Conservation (phyloP, 2,888 invertebrate species). For the Ommatoiulus sabulosus region DNA sequence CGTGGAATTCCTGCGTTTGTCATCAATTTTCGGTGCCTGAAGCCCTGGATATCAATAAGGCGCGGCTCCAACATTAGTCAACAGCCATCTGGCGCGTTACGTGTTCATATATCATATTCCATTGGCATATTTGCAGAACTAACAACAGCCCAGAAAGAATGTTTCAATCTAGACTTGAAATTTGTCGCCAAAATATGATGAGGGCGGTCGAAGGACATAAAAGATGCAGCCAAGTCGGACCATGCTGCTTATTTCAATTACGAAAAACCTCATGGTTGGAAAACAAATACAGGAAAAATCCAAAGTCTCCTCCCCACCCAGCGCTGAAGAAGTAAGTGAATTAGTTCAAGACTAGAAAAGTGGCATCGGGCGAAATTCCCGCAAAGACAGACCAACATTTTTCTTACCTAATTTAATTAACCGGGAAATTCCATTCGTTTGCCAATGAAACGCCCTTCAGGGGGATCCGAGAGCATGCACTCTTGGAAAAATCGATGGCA, state of each 20-base stretch:
- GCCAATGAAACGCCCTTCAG: not conserved
- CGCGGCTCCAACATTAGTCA: no score
- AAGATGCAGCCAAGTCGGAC: not conserved
- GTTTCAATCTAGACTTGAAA: not conserved
- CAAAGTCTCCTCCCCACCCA: not conserved
- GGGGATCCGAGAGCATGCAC: not conserved
- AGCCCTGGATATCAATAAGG: no score
- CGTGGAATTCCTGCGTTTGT: no score
- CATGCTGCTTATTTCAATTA: not conserved
- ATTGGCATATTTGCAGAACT: not conserved
- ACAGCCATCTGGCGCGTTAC: not conserved
- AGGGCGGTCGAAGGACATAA: not conserved
- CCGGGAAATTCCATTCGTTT: conserved; percentile 17
- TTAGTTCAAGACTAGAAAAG: not conserved
- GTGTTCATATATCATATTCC: not conserved
- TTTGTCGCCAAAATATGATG: not conserved
- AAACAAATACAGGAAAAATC: not conserved
- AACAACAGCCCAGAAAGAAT: not conserved
- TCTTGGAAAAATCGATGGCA: not conserved
- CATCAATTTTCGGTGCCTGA: no score
- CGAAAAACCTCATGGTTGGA: not conserved
- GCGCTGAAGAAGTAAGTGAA: not conserved
- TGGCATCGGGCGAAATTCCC: not conserved
- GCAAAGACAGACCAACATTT: conserved; percentile 22
- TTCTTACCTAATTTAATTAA: conserved; percentile 49